A percentile compares a stretch with the other conserved stretches of the same genome.
phyloP scores from a whole-genome alignment of 2,113 vertebrate genomes.

The Tachuris rubrigastra region DNA sequence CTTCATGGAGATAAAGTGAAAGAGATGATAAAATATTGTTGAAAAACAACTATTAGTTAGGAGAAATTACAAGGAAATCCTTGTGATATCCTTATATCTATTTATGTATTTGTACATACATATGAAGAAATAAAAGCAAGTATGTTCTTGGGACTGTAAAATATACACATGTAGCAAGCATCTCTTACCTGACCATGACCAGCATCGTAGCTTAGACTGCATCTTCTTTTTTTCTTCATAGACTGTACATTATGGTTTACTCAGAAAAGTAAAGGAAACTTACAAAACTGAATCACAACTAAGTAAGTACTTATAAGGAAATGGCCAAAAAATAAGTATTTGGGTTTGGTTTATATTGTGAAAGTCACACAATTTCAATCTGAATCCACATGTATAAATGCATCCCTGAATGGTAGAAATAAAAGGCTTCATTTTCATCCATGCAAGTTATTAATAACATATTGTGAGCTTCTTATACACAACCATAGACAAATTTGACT shows the following conservation, averaged over 20 bases:
- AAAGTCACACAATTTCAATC: background rate
- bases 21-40: background rate
- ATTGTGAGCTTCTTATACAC: background rate
- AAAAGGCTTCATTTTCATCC: background rate
- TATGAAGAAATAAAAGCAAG: background rate
- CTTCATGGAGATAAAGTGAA: background rate
- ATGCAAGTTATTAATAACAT: background rate
- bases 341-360: background rate
- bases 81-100: background rate
- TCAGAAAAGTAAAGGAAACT: background rate
- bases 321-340: background rate
- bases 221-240: background rate
- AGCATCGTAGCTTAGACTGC: background rate
- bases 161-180: background rate
- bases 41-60: background rate
- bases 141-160: background rate
- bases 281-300: background rate
- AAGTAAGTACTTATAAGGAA: background rate
- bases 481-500: background rate
- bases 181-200: background rate
- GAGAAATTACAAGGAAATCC: too few relatives aligned
- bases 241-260: background rate
- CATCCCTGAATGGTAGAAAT: background rate
- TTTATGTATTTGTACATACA: background rate
- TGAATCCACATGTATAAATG: background rate